Conservation (phyloP, 1,140 invertebrate species). For the Cotesia typhae region DNA sequence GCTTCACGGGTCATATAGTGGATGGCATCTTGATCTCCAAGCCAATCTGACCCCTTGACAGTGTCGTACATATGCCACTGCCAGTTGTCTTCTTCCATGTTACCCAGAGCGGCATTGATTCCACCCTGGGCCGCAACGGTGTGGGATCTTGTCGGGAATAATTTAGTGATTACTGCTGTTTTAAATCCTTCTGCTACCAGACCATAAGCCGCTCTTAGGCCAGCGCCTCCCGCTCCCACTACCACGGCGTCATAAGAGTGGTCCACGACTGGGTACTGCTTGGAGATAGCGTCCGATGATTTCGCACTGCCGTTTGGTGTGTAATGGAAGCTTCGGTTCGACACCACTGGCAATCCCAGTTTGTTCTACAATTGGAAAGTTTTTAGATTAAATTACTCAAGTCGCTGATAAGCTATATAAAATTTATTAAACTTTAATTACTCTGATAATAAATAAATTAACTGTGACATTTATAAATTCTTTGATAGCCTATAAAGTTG, state of each 20-base stretch:
- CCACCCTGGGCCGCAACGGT: constrained; percentile 99
- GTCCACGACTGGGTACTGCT: constrained; percentile 87
- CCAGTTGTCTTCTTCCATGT: constrained; percentile 93
- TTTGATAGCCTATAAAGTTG: too few relatives aligned
- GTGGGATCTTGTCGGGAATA: constrained; percentile 96
- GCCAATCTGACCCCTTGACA: constrained; percentile 99
- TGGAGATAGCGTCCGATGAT: constrained; percentile 54
- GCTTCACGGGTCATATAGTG: constrained; percentile 99
- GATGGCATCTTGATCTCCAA: constrained; percentile 98
- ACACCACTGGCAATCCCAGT: constrained; percentile 50
- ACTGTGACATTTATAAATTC: too few relatives aligned
- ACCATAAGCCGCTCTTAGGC: constrained; percentile 94
- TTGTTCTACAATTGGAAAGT: constrained; percentile 53
- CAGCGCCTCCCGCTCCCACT: constrained; percentile 97
- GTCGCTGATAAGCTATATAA: constrained; percentile 1
- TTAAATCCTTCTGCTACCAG: constrained; percentile 96
- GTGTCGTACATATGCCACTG: constrained; percentile 98
- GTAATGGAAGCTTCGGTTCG: constrained; percentile 56
- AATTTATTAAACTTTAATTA: constrained; percentile 5
- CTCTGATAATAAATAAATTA: too few relatives aligned
- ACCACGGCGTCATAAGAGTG: constrained; percentile 97
- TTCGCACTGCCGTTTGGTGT: constrained; percentile 55
- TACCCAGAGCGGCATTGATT: constrained; percentile 90
- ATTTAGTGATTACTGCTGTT: constrained; percentile 96
- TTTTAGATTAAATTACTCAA: not conserved